These are phyloP conservation scores for Noctuana brunneofusca DNA, from an alignment of 2,888 invertebrate genomes.

Conservation along the genomic window DNA sequence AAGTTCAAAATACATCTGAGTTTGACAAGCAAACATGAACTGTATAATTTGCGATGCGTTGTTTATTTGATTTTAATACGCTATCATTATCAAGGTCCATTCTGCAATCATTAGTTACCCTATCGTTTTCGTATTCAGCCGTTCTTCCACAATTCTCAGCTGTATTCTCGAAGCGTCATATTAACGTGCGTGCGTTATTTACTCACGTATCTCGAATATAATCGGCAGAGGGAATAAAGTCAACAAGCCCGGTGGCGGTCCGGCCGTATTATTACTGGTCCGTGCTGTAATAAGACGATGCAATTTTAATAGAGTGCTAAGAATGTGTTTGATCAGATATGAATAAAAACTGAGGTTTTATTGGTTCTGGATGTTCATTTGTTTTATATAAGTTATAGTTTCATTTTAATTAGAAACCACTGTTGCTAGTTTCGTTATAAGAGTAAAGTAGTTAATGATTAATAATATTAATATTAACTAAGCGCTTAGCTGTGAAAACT, in stretches of 20 bases:
- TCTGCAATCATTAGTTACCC: not conserved
- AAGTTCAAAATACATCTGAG: not conserved
- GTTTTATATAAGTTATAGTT: not conserved
- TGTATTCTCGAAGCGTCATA: slow-evolving; percentile 28
- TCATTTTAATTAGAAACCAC: not conserved
- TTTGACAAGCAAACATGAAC: not conserved
- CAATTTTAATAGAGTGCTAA: slow-evolving; percentile 76
- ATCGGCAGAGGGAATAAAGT: slow-evolving; percentile 52
- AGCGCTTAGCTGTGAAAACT: too few relatives aligned
- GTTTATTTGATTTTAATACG: slow-evolving; percentile 11
- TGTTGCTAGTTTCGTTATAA: too few relatives aligned
- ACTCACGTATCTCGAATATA: slow-evolving; percentile 58
- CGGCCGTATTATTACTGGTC: slow-evolving; percentile 65
- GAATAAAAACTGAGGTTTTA: slow-evolving; percentile 26
- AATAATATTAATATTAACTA: too few relatives aligned
- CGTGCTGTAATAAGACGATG: slow-evolving; percentile 61
- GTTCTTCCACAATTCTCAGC: slow-evolving; percentile 1
- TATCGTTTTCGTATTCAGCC: not conserved
- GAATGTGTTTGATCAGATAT: slow-evolving; percentile 57
- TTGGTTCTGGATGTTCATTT: not conserved
- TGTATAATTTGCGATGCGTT: slow-evolving; percentile 7
- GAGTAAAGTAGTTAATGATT: too few relatives aligned
- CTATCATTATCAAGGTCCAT: slow-evolving; percentile 7
- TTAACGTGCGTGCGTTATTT: slow-evolving; percentile 51
- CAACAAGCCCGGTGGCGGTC: slow-evolving; percentile 64